Conservation (phyloP, 1,140 invertebrate species). For the Philopotamus ludificatus region DNA sequence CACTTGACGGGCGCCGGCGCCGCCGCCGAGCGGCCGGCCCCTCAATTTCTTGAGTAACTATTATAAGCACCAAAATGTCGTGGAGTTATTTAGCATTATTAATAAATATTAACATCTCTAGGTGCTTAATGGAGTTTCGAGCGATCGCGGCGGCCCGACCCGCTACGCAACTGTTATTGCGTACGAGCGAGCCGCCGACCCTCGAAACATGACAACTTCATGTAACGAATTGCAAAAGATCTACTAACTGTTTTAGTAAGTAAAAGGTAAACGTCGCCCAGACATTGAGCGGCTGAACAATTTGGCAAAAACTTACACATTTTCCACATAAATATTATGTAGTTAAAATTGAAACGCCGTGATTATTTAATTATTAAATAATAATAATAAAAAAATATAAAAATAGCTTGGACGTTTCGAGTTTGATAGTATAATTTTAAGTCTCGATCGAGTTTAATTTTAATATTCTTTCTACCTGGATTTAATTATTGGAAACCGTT, state of each 20-base stretch:
- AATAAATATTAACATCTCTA: slow-evolving; percentile 1
- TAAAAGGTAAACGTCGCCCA: slow-evolving; percentile 17
- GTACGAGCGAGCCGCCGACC: not conserved
- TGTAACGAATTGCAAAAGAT: slow-evolving; percentile 15
- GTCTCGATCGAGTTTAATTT: slow-evolving; percentile 39
- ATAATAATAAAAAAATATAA: slow-evolving; percentile 13
- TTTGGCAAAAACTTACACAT: slow-evolving; percentile 40
- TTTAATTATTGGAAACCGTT: slow-evolving; percentile 30
- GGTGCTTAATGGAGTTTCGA: too few relatives aligned
- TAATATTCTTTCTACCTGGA: slow-evolving; percentile 38
- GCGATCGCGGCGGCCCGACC: too few relatives aligned
- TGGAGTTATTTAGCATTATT: slow-evolving; percentile 14
- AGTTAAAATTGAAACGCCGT: slow-evolving; percentile 35
- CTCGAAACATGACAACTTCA: slow-evolving; percentile 17
- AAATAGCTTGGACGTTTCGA: slow-evolving; percentile 39
- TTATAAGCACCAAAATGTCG: slow-evolving; percentile 11
- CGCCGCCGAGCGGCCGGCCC: not conserved
- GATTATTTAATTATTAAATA: too few relatives aligned
- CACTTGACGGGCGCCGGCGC: not conserved
- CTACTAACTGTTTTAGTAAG: slow-evolving; percentile 28
- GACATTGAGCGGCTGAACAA: slow-evolving; percentile 18
- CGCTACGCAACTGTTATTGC: too few relatives aligned
- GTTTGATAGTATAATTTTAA: slow-evolving; percentile 41
- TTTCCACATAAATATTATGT: slow-evolving; percentile 38
- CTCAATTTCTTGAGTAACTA: slow-evolving; percentile 13